Evolutionary conservation across 2,113 vertebrate genomes (phyloP), one percentile per base, ranked within the genome.

Genomic region (Hiodon alosoides): DNA sequence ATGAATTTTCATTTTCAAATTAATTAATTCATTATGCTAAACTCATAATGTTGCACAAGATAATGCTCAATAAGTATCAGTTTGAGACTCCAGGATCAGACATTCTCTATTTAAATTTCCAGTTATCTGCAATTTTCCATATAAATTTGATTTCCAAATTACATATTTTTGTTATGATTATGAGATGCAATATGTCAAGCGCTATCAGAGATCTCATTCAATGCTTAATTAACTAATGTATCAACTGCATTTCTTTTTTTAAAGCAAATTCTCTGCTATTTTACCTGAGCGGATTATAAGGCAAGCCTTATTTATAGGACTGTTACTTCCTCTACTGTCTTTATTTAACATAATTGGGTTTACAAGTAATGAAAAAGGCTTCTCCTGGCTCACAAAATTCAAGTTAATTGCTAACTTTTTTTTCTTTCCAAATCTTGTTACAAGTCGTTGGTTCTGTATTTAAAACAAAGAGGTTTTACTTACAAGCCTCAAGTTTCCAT

Each of bases 31-130:
- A 48, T 71, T 65, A 54, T n/a, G 53, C 50, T 31, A 64, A 48
- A 17, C 51, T n/a, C 31, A 11, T 46, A 53, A 17, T 72, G 66
- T 69, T 4, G 58, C 13, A 11, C 48, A n/a, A 61, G 66, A 54
- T 52, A 31, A 31, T 31, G 31, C 31, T 31, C 31, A 31, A 31
- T 31, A 31, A 31, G 31, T 31, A 2, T 31, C 31, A 31, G 31
- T 31, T 31, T 31, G 31, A 31, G 31, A 31, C 31, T 31, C 13
- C 70, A 55, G 53, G 58, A 57, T 2, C 69, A 71, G 69, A 58
- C 54, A 58, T 52, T 52, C 64, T 46, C 58, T 51, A 9, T 64
- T 74, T 55, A 53, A 67, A 65, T 61, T 31, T 61, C 59, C 59
- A 7, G 59, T 74, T 16, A 3, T 64, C n/a, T 14, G 60, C 60